A percentile compares a stretch with the other conserved stretches of the same genome.
These are phyloP conservation scores for Drosophila colorata DNA, from an alignment of 2,888 invertebrate genomes.

Conservation along the genomic window DNA sequence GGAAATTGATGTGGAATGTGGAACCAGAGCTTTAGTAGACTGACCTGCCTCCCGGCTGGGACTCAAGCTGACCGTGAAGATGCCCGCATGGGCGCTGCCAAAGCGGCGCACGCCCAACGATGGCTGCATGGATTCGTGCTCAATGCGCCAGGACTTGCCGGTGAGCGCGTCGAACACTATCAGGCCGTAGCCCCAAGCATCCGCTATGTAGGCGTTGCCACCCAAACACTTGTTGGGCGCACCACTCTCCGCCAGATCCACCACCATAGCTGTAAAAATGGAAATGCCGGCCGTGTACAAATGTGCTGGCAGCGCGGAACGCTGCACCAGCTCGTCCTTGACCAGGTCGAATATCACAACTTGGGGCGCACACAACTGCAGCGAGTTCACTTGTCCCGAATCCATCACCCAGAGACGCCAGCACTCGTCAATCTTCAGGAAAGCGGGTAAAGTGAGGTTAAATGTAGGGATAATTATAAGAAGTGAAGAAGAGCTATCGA, in stretches of 20 bases:
- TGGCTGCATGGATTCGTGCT: conserved; percentile 87
- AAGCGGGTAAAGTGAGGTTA: neutral
- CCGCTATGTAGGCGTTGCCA: conserved; percentile 88
- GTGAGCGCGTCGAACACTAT: conserved; percentile 87
- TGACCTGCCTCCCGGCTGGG: conserved; percentile 58
- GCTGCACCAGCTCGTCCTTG: conserved; percentile 87
- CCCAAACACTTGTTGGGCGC: conserved; percentile 85
- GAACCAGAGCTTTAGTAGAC: neutral
- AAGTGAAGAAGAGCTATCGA: no score
- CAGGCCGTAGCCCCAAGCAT: conserved; percentile 87
- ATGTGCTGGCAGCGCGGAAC: conserved; percentile 71
- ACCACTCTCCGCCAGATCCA: conserved; percentile 86
- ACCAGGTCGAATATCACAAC: conserved; percentile 90
- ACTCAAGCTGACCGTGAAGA: conserved; percentile 82
- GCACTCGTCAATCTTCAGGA: conserved; percentile 87
- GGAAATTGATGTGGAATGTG: neutral
- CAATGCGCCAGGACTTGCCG: conserved; percentile 87
- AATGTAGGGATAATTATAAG: neutral
- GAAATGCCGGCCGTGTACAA: conserved; percentile 81
- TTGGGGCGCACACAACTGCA: conserved; percentile 89
- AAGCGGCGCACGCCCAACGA: conserved; percentile 76
- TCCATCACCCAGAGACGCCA: conserved; percentile 89
- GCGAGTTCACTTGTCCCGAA: conserved; percentile 87
- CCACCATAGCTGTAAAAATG: conserved; percentile 84
- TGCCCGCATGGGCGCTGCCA: conserved; percentile 78